Evolutionary conservation across 2,797 vertebrate species (phyloP), one percentile per base, ranked within the genome.

Genomic region (Sebastiscus tertius): DNA sequence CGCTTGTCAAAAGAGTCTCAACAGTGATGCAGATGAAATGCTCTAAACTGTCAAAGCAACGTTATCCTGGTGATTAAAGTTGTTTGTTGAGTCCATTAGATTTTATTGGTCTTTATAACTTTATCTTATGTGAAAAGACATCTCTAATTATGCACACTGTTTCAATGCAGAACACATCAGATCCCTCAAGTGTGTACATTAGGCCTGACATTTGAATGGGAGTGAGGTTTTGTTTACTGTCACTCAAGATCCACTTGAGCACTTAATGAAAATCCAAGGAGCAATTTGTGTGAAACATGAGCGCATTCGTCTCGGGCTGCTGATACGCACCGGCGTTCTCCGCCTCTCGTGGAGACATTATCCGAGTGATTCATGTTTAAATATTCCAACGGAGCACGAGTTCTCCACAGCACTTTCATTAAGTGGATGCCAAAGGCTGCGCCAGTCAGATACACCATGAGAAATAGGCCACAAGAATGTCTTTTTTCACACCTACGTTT

Each of bases 171-270:
- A 74, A 72, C 78, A 62, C 68, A 75, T 80, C 49, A 54, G 29
- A 68, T 72, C 61, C 24, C 13, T 79, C 1, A n/a, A 46, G 52
- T 84, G 80, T 88, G 72, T 68, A 83, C 82, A 89, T 85, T 77
- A 87, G 24, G 46, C 62, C 31, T 42, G 84, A 82, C 74, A 87
- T 92, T 80, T 89, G 77, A 91, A 89, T 79, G 63, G 77, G 52
- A 64, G 88, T 42, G 24, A 60, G 75, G 77, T 74, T 93, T 89
- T 84, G 69, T 92, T 92, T 83, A 84, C 88, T 39, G 58, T 89
- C 87, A 77, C 58, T 89, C 76, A 87, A 90, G 83, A 92, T 85
- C 68, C 80, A 61, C 88, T 90, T 84, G 65, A 90, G 71, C 62
- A 73, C 22, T 86, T 80, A 83, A 88, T 91, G 80, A 88, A 90